Base-by-base conservation (phyloP, 2,797 vertebrate genomes). In the Arremon brunneinucha region DNA sequence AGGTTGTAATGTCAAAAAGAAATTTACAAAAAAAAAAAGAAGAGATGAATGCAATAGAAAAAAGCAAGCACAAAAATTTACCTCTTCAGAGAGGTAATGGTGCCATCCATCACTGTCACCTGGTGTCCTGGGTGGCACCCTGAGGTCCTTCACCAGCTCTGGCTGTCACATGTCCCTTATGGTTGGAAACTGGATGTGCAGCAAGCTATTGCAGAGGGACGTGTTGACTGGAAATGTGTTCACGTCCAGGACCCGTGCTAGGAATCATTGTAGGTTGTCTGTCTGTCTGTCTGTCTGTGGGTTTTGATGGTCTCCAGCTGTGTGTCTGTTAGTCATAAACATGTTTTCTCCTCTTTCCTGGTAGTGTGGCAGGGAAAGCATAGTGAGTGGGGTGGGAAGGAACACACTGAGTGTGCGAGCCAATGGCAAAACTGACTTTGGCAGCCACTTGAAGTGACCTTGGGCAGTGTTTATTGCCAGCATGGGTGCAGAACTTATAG, bases 261-360 rank as follows among this genome's bases (percentile, higher is more conserved):
- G 67, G 41, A 87, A 49, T 37, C 2, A 1, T 11, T 82, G 80
- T 59, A 79, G 89, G 84, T 77, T n/a, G 65, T 80, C 53, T n/a
- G 53, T 55, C 68, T 53, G 52, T 53, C 68, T 53, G 52, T 55
- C 30, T 53, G 52, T 32, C 86, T 95, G 84, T 89, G 89, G 89
- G 57, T 80, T 93, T 92, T 23, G 2, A 59, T 84, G 76, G 75
- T 94, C 87, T 87, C 91, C 96, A 94, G 93, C 92, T 95, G 92
- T 71, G 74, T 72, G 52, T 75, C 92, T 85, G 75, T 76, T 91
- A 93, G 87, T 92, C 91, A 89, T 89, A 91, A 89, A 53, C 41
- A 55, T 80, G 59, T 85, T 94, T 91, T 92, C 53, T 89, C 13
- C 64, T 83, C 68, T 87, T 87, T 85, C 84, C 82, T 93, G 60